Evolutionary conservation across 2,888 invertebrate species (phyloP).

Genomic region (Pyrrhosoma nymphula): DNA sequence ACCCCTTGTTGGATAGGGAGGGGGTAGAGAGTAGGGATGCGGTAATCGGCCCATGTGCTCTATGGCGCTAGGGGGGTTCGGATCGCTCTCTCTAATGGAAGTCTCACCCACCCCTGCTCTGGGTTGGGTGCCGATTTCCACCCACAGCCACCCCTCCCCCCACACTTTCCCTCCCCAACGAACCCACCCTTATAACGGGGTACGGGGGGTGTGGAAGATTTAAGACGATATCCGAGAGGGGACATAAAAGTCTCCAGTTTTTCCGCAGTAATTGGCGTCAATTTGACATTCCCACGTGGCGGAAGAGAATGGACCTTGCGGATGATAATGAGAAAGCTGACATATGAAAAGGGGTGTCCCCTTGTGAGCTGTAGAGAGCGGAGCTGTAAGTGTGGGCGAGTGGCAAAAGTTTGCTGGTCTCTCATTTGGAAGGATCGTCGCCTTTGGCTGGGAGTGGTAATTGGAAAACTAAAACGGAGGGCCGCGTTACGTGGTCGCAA

Average conservation of each 20-base stretch:
- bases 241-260: slow-evolving; percentile 52
- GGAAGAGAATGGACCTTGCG: slow-evolving; percentile 48
- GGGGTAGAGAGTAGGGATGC: not conserved
- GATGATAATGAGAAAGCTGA: slow-evolving; percentile 42
- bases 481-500: too few relatives aligned
- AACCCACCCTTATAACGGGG: not conserved
- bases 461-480: not conserved
- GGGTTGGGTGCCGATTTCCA: not conserved
- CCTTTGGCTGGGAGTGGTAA: too few relatives aligned
- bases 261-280: slow-evolving; percentile 57
- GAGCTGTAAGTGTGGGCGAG: not conserved
- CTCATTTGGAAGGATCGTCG: not conserved
- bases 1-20: not conserved
- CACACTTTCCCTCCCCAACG: not conserved
- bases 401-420: not conserved
- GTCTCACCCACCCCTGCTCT: not conserved
- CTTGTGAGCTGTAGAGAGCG: not conserved
- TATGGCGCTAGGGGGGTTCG: not conserved
- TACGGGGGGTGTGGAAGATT: not conserved
- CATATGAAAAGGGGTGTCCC: not conserved
- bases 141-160: not conserved
- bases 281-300: slow-evolving; percentile 58
- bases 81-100: slow-evolving; percentile 21
- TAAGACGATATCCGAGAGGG: slow-evolving; percentile 25
- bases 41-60: slow-evolving; percentile 13